These are phyloP conservation scores for Pristionchus arcanus DNA, from an alignment of 2,888 invertebrate species.

Conservation along the genomic window DNA sequence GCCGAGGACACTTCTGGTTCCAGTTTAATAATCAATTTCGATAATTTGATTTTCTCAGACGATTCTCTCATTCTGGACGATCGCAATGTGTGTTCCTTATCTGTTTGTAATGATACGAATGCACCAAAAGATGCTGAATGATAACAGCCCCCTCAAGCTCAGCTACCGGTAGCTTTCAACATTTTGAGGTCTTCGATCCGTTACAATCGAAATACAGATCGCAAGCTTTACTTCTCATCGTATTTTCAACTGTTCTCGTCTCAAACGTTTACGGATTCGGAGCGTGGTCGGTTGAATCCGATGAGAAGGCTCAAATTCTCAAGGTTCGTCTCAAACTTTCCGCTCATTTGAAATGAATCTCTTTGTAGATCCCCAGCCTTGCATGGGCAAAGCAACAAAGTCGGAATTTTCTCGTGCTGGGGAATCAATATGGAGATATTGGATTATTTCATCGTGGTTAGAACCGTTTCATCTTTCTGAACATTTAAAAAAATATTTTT, in stretches of 20 bases:
- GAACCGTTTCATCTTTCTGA: no score
- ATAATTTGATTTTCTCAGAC: not conserved
- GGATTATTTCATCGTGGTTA: not conserved
- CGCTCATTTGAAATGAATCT: no score
- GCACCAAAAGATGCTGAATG: conserved; percentile 1
- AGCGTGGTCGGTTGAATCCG: not conserved
- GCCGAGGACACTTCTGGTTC: not conserved
- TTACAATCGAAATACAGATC: not conserved
- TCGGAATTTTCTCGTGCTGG: conserved; percentile 1
- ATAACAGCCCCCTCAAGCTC: not conserved
- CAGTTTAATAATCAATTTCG: not conserved
- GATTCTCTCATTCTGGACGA: not conserved
- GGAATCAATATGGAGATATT: not conserved
- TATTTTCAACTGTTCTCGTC: not conserved
- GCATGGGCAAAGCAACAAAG: not conserved
- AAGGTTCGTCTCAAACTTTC: not conserved
- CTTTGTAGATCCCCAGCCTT: not conserved
- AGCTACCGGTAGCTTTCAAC: not conserved
- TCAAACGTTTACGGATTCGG: conserved; percentile 23
- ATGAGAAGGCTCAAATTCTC: not conserved
- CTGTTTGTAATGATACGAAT: conserved; percentile 33
- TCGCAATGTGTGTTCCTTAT: not conserved
- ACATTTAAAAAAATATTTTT: not conserved
- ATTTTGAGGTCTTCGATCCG: not conserved
- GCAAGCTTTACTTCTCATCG: not conserved